Base-by-base conservation (phyloP, 92 coral and sea anemone genomes). In the Epizoanthus rinbou region DNA sequence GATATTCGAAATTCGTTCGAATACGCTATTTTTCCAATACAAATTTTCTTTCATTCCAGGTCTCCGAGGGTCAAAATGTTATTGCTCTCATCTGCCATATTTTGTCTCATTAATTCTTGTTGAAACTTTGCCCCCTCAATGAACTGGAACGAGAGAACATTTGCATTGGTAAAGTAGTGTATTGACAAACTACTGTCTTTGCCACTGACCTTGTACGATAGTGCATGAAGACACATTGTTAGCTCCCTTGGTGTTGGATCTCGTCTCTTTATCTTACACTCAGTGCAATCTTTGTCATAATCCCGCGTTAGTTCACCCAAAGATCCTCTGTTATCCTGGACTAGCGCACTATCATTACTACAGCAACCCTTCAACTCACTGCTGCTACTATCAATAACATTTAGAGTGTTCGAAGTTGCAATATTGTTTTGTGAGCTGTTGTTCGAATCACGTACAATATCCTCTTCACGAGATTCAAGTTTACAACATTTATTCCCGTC, bases 151-250 rank as follows among this genome's bases (percentile, higher is more conserved):
- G 31, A 28, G 31, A 28, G 31, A 28, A 28, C 31, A 28, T 28
- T 28, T 28, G 31, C 31, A 2, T 28, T 28, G 31, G 31, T 28
- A 28, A 2, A 28, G 31, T 28, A 28, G 31, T 28, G 31, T 28
- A 2, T 28, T 28, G 31, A 28, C 31, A 28, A 28, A 28, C 31
- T 28, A 28, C 31, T 5, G 39, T 6, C 11, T 6, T 56, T 35
- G 31, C 6, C n/a, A 19, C 83, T 52, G 28, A 93, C 98, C 98
- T 93, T 95, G 79, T 95, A 95, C 0, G 95, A 90, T 56, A 94
- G 73, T 11, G 98, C 98, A 75, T 95, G 98, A 39, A 95, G 92
- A 85, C 91, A 95, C 98, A 95, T 95, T 54, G 85, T 93, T 72
- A 95, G 83, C 76, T 95, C 98, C 21, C 70, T 72, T 0, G 88